Percentiles rank a stretch among this genome's conserved stretches.
Conservation (phyloP, 2,888 invertebrate species). For the Willowsia nigromaculata region DNA sequence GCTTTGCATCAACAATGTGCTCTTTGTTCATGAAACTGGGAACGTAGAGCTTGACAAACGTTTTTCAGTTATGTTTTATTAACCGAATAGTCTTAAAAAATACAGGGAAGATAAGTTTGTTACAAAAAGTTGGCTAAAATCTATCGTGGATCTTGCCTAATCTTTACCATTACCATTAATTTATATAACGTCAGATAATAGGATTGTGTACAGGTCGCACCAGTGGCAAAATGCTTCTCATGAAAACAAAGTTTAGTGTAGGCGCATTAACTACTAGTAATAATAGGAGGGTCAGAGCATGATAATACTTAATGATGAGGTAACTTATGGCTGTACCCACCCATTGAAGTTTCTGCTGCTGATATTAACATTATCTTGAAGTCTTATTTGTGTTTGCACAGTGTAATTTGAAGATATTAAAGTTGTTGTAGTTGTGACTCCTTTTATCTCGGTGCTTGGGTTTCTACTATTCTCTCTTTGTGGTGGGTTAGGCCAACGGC, state of each 20-base stretch:
- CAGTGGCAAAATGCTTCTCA: too few relatives aligned
- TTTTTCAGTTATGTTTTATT: neutral
- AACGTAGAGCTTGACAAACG: neutral
- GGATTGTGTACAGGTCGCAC: too few relatives aligned
- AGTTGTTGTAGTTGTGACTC: neutral
- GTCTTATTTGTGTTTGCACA: neutral
- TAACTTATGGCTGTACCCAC: conserved; percentile 2
- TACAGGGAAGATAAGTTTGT: too few relatives aligned
- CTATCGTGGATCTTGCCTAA: too few relatives aligned
- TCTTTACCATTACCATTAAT: too few relatives aligned
- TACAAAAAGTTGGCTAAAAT: too few relatives aligned
- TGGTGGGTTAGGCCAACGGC: neutral
- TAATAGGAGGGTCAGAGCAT: neutral
- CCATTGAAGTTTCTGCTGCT: conserved; percentile 19
- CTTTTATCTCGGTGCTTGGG: too few relatives aligned
- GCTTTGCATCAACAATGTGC: neutral
- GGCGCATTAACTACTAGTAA: too few relatives aligned
- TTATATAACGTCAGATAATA: too few relatives aligned
- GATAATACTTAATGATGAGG: neutral
- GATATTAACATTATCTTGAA: conserved; percentile 37
- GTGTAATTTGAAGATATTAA: neutral
- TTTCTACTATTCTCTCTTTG: neutral
- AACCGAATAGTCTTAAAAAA: neutral
- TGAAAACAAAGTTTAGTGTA: too few relatives aligned
- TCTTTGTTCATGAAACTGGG: neutral